Evolutionary conservation across 2,888 invertebrate genomes (phyloP).

Genomic region (Boloria euphrosyne): DNA sequence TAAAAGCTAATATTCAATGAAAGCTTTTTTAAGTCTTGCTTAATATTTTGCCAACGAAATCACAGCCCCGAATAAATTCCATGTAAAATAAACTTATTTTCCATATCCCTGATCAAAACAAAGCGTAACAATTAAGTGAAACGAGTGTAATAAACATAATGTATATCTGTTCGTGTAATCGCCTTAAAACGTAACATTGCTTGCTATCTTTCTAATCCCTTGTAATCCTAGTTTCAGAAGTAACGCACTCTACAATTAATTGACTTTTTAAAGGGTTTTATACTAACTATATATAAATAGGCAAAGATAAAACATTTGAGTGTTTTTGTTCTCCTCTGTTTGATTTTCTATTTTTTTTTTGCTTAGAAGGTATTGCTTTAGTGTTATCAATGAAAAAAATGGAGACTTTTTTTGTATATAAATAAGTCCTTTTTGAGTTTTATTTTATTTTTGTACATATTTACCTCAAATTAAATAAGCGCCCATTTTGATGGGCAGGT

Average conservation of each 20-base stretch:
- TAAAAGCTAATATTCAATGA: too few species aligned
- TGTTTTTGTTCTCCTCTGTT: too few species aligned
- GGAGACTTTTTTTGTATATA: too few species aligned
- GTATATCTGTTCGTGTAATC: constrained; percentile 19
- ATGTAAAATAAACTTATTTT: neutral
- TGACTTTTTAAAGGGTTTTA: constrained; percentile 10
- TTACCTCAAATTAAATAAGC: too few species aligned
- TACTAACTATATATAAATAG: neutral
- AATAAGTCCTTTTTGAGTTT: too few species aligned
- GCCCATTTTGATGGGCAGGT: too few species aligned
- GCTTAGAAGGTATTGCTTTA: too few species aligned
- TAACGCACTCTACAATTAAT: constrained; percentile 38
- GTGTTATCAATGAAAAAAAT: too few species aligned
- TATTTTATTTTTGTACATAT: too few species aligned
- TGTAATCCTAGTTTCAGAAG: constrained; percentile 39
- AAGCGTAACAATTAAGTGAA: constrained; percentile 14
- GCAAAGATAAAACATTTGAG: neutral
- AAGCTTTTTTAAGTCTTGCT: neutral
- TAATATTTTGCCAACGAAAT: constrained; percentile 2
- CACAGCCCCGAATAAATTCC: constrained; percentile 1
- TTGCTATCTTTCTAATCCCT: constrained; percentile 37
- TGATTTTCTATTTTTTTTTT: too few species aligned
- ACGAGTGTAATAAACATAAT: constrained; percentile 10
- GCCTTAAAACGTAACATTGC: constrained; percentile 20
- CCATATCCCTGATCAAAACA: constrained; percentile 11